A percentile compares a stretch with the other conserved stretches of the same genome.
Conservation (phyloP, 37 sponge, comb jelly and placozoan genomes). For the Halichondria panicea region DNA sequence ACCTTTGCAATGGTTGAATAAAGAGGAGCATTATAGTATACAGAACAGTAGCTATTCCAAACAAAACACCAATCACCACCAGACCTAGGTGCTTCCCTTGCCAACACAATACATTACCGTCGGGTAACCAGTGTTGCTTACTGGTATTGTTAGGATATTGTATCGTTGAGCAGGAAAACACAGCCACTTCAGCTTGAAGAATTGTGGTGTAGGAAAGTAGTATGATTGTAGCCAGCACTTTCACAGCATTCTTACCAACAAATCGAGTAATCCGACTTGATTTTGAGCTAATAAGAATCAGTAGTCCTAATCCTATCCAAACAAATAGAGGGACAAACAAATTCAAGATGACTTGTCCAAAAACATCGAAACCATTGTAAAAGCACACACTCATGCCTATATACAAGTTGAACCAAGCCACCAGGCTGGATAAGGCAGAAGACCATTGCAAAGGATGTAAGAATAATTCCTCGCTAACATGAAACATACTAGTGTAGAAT, state of each 20-base stretch:
- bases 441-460: background rate
- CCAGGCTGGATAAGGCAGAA: too few species aligned
- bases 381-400: conserved; percentile 22
- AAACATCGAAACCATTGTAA: conserved; percentile 42
- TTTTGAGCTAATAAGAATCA: conserved; percentile 1
- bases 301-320: conserved; percentile 3
- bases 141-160: background rate
- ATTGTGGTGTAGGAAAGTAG: conserved; percentile 28
- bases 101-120: conserved; percentile 15
- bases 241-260: conserved; percentile 13
- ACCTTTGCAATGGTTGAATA: background rate
- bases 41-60: background rate
- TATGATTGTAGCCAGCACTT: conserved; percentile 22
- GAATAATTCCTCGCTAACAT: background rate
- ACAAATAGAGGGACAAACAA: conserved; percentile 28
- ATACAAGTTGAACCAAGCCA: conserved; percentile 40
- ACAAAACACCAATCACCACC: background rate
- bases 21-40: conserved; percentile 5
- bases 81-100: conserved; percentile 1
- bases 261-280: background rate
- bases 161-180: background rate
- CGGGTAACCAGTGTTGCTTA: background rate
- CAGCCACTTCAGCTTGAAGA: background rate
- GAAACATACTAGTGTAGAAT: background rate
- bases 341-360: background rate